Evolutionary conservation across 2,113 vertebrate species (phyloP).

Genomic region (Prunella fulvescens): DNA sequence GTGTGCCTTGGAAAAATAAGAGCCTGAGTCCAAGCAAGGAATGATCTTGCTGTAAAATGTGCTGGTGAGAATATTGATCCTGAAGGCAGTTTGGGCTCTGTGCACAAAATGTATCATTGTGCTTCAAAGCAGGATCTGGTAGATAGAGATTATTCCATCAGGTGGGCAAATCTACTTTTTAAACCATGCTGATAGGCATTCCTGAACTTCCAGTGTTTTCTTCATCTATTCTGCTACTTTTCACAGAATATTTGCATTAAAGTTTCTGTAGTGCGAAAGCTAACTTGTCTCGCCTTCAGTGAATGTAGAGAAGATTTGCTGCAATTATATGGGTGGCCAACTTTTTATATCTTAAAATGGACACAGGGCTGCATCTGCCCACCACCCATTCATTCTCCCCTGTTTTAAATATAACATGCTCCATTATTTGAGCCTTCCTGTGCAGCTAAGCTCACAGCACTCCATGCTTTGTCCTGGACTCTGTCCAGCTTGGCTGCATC

Average conservation of each 20-base stretch:
- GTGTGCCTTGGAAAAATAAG: background rate
- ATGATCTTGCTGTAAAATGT: background rate
- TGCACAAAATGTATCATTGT: background rate
- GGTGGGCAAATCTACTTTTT: background rate
- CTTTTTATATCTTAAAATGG: background rate
- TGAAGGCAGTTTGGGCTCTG: background rate
- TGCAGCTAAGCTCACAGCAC: background rate
- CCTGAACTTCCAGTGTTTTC: background rate
- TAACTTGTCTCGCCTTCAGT: background rate
- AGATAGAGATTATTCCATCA: background rate
- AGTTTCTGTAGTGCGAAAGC: background rate
- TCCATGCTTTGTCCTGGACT: background rate
- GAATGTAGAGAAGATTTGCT: background rate
- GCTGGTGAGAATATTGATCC: background rate
- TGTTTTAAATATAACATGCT: background rate
- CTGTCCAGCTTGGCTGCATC: conserved; percentile 3
- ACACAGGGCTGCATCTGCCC: background rate
- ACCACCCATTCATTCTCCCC: background rate
- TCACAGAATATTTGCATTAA: background rate
- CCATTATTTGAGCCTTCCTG: background rate
- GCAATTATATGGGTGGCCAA: background rate
- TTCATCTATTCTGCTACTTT: background rate
- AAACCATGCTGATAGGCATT: background rate
- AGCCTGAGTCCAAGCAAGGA: background rate
- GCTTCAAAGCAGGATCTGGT: background rate